Evolutionary conservation across 1,140 invertebrate genomes (phyloP).

Genomic region (Dreissena polymorpha): DNA sequence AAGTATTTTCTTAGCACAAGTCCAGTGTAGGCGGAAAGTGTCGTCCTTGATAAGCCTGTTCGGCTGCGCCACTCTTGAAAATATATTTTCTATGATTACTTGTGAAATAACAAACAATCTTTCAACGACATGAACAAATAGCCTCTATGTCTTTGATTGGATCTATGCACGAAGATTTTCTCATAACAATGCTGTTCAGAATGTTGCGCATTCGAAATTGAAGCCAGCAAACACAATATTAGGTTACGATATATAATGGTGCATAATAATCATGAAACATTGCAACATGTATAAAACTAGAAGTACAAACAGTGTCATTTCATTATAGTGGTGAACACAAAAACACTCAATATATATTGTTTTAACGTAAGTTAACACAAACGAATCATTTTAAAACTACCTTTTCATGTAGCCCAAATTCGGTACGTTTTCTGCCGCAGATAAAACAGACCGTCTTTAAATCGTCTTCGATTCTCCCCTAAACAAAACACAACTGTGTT

Average conservation of each 20-base stretch:
- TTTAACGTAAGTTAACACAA: background rate
- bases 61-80: too few species aligned
- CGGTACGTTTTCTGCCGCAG: constrained; percentile 75
- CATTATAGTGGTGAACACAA: background rate
- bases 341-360: background rate
- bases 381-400: constrained; percentile 57
- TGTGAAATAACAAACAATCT: too few species aligned
- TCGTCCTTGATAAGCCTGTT: too few species aligned
- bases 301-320: too few species aligned
- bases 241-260: background rate
- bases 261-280: background rate
- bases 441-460: constrained; percentile 77
- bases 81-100: too few species aligned
- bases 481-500: constrained; percentile 23
- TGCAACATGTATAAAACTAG: background rate
- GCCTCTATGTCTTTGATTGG: too few species aligned
- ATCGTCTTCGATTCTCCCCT: constrained; percentile 77
- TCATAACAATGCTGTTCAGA: too few species aligned
- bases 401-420: constrained; percentile 75
- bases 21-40: background rate
- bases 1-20: background rate
- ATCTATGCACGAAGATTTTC: too few species aligned
- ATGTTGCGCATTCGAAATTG: background rate
- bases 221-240: background rate
- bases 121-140: too few species aligned